These are phyloP conservation scores for Coregonus ussuriensis DNA, from an alignment of 2,797 vertebrate genomes.

Conservation along the genomic window DNA sequence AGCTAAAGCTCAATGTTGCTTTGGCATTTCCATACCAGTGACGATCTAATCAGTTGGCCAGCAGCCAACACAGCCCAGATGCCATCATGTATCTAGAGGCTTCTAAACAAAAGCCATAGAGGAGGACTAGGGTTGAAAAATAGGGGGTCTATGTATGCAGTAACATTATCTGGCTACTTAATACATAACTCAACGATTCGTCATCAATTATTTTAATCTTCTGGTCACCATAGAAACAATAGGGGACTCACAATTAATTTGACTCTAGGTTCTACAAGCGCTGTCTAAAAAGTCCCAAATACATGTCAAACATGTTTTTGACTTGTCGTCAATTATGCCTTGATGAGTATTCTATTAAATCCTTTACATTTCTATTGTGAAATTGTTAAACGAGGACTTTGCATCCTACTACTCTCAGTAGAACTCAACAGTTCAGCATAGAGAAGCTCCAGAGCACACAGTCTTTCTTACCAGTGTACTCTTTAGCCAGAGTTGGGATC, in stretches of 20 bases:
- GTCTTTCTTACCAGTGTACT: background rate
- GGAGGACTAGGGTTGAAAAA: background rate
- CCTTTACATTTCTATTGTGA: background rate
- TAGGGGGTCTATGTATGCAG: background rate
- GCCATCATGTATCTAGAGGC: conserved; percentile 46
- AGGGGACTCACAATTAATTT: background rate
- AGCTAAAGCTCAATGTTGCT: conserved; percentile 7
- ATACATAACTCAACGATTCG: background rate
- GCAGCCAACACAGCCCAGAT: conserved; percentile 28
- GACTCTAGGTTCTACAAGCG: background rate
- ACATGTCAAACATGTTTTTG: background rate
- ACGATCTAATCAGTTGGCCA: conserved; percentile 53
- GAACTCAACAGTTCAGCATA: too few relatives aligned
- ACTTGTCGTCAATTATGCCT: background rate
- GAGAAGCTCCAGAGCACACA: too few relatives aligned
- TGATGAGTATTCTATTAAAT: background rate
- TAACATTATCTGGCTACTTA: background rate
- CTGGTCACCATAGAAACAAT: background rate
- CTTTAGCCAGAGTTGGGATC: background rate
- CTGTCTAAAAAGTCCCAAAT: background rate
- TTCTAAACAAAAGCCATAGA: conserved; percentile 15
- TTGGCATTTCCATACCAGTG: conserved; percentile 40
- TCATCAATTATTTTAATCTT: background rate
- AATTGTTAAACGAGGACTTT: background rate
- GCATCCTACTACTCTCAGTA: too few relatives aligned